These are phyloP conservation scores for Pantelozetes paolii DNA, from an alignment of 2,888 invertebrate species.

Conservation along the genomic window DNA sequence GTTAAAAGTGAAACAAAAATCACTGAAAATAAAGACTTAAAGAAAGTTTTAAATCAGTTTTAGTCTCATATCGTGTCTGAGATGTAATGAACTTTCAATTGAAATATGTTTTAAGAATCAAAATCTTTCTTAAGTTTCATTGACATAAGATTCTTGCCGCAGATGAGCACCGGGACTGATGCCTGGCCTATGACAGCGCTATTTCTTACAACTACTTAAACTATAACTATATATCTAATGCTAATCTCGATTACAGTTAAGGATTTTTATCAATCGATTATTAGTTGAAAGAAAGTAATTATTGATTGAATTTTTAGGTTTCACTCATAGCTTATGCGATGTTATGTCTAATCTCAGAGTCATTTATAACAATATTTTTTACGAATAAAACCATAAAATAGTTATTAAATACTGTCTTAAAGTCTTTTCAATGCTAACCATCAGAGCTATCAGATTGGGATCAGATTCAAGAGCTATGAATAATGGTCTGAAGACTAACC, in stretches of 20 bases:
- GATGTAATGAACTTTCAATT: background rate
- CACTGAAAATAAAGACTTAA: background rate
- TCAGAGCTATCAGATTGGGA: background rate
- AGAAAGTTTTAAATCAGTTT: background rate
- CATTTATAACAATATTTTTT: background rate
- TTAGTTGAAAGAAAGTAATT: background rate
- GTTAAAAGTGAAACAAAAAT: background rate
- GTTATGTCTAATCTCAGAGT: no score
- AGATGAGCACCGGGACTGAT: background rate
- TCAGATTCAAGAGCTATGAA: background rate
- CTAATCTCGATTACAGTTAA: background rate
- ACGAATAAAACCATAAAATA: background rate
- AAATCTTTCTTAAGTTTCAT: background rate
- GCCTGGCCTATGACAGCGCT: background rate
- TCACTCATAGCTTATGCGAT: background rate
- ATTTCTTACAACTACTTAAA: no score
- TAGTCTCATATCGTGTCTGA: background rate
- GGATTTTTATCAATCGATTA: background rate
- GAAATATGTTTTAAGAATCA: background rate
- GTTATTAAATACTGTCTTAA: background rate
- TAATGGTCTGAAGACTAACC: slow-evolving; percentile 8
- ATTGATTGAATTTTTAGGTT: background rate
- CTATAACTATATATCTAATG: background rate
- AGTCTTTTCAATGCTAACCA: background rate
- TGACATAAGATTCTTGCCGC: background rate